phyloP scores from a whole-genome alignment of 1,140 invertebrate species.

The Condylostylus longicornis region DNA sequence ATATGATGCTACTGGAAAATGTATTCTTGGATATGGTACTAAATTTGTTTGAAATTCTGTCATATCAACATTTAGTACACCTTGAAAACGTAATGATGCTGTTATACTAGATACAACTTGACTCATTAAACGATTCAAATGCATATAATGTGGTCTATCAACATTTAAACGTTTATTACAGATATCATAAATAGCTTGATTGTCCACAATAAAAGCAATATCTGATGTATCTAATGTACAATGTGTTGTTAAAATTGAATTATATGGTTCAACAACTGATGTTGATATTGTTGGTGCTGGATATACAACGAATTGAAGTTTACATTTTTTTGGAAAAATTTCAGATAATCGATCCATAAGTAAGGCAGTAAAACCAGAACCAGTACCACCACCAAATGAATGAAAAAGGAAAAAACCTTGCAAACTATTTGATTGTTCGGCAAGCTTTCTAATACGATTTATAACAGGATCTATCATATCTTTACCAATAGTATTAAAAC shows the following conservation, averaged over 20 bases:
- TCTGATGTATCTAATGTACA: slow-evolving; percentile 66
- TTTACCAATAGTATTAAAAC: slow-evolving; percentile 47
- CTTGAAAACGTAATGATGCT: slow-evolving; percentile 60
- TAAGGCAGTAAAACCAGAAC: slow-evolving; percentile 63
- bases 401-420: slow-evolving; percentile 68
- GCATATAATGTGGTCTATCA: slow-evolving; percentile 45
- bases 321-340: slow-evolving; percentile 60
- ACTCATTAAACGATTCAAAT: slow-evolving; percentile 48
- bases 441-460: slow-evolving; percentile 40
- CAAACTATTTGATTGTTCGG: slow-evolving; percentile 32
- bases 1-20: slow-evolving; percentile 54
- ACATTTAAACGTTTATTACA: slow-evolving; percentile 40
- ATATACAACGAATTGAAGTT: slow-evolving; percentile 63
- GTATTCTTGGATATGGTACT: slow-evolving; percentile 53
- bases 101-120: slow-evolving; percentile 67
- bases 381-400: slow-evolving; percentile 68
- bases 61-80: slow-evolving; percentile 61
- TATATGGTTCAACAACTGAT: slow-evolving; percentile 51
- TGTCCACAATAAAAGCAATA: slow-evolving; percentile 60
- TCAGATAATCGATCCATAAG: slow-evolving; percentile 62
- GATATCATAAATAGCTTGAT: slow-evolving; percentile 3
- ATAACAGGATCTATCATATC: slow-evolving; percentile 46
- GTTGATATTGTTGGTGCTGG: slow-evolving; percentile 52
- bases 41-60: slow-evolving; percentile 65
- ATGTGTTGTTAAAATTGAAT: slow-evolving; percentile 51